Evolutionary conservation across 1,140 invertebrate genomes (phyloP).

Genomic region (Eueides isabella): DNA sequence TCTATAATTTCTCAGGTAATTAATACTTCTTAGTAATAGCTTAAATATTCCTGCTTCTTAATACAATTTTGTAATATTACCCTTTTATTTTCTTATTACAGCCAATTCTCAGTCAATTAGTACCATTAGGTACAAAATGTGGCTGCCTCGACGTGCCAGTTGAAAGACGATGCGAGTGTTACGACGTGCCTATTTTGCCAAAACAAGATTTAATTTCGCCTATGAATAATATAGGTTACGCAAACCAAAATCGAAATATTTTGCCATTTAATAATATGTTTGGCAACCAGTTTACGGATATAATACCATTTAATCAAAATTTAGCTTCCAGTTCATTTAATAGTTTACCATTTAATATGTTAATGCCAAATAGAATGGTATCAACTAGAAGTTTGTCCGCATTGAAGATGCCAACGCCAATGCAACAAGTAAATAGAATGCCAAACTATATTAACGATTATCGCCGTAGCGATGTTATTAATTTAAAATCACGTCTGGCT

Average conservation of each 20-base stretch:
- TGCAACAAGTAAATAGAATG: neutral
- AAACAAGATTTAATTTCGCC: neutral
- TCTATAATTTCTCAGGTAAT: slow-evolving; percentile 26
- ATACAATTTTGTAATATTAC: neutral
- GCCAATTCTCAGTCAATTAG: slow-evolving; percentile 9
- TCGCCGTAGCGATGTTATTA: slow-evolving; percentile 1
- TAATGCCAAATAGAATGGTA: slow-evolving; percentile 7
- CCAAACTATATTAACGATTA: slow-evolving; percentile 2
- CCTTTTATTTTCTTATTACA: slow-evolving; percentile 20
- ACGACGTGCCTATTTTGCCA: slow-evolving; percentile 15
- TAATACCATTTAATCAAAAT: slow-evolving; percentile 2
- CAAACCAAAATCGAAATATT: neutral
- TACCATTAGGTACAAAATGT: slow-evolving; percentile 7
- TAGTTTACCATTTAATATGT: neutral
- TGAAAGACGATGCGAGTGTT: slow-evolving; percentile 9
- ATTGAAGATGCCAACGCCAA: neutral
- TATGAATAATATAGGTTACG: neutral
- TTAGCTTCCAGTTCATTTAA: neutral
- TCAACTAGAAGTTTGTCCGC: neutral
- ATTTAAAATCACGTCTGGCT: slow-evolving; percentile 20
- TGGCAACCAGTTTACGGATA: neutral
- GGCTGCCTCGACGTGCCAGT: slow-evolving; percentile 22
- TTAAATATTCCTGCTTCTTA: neutral
- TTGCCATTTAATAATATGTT: neutral
- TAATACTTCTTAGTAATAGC: neutral